phyloP scores from a whole-genome alignment of 2,888 invertebrate genomes.

The Idaea straminata region DNA sequence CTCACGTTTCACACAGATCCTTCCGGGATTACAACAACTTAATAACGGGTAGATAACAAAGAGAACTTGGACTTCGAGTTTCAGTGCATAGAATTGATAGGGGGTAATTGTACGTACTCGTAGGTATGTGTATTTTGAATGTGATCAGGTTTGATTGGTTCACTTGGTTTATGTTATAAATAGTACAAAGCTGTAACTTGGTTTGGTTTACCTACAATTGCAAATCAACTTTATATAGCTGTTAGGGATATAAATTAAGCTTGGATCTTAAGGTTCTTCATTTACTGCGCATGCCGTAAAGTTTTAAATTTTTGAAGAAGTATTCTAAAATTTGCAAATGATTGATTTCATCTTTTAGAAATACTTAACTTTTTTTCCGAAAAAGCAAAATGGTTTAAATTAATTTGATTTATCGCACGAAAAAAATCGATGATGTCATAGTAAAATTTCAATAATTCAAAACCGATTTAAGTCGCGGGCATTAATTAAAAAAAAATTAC shows the following conservation, averaged over 20 bases:
- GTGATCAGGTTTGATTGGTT: conserved; percentile 9
- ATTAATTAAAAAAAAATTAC: background rate
- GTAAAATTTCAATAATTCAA: no score
- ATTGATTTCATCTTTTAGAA: no score
- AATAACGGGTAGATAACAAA: conserved; percentile 25
- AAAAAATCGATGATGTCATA: no score
- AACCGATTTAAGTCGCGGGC: background rate
- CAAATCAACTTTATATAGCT: background rate
- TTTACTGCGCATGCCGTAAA: no score
- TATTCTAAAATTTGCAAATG: no score
- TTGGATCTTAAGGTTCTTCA: background rate
- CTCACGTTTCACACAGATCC: conserved; percentile 39
- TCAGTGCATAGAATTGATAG: conserved; percentile 7
- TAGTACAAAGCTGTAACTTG: background rate
- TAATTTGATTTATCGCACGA: no score
- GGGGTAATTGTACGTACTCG: background rate
- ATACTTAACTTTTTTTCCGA: no score
- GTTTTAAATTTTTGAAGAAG: no score
- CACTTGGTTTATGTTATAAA: background rate
- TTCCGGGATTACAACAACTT: conserved; percentile 26
- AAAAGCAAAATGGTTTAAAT: no score
- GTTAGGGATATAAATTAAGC: background rate
- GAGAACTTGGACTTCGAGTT: conserved; percentile 10
- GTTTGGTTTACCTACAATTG: background rate
- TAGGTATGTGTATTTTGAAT: background rate